Evolutionary conservation across 2,113 vertebrate genomes (phyloP), one percentile per base, ranked within the genome.

Genomic region (Riparia riparia): DNA sequence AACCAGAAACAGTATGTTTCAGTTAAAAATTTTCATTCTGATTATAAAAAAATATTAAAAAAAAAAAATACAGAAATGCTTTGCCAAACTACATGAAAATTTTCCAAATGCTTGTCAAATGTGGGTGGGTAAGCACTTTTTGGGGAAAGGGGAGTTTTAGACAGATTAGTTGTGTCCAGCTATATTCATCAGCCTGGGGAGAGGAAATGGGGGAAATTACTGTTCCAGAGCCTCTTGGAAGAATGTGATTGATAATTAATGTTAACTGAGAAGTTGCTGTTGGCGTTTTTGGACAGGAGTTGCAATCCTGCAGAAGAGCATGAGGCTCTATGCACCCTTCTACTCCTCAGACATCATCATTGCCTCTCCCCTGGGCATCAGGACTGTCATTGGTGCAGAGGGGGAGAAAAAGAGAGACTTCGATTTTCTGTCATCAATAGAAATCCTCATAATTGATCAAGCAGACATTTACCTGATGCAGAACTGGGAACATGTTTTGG

Each of bases 401-500:
- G 99, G 99, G 56, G 99, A 99, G 57, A 98, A 98, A 86, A 98
- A 98, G 74, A 98, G 99, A 86, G 99, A 99, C 74, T 99, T 98
- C 44, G 99, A 99, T 98, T 99, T 99, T 94, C 97, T 99, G 9
- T 99, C 99, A 3, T 99, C 99, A 12, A 87, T 99, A n/a, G 99
- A 99, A 97, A 92, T 99, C 66, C 98, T 99, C 73, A 96, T 99
- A 73, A 97, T 99, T 73, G 99, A 99, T 92, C 99, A 99, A 96
- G 98, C 98, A 8, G 99, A 99, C n/a, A 96, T 99, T 68, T 99
- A 99, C 92, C 98, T 99, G 91, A 99, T 99, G 99, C 99, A 99
- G 98, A 99, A 99, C 83, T 99, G 99, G 99, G 99, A 99, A 61
- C 99, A 99, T 2, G 93, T 99, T 57, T 94, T 99, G 99, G 99